Conservation (phyloP, 2,113 vertebrate species). For the Cyanocitta stelleri region DNA sequence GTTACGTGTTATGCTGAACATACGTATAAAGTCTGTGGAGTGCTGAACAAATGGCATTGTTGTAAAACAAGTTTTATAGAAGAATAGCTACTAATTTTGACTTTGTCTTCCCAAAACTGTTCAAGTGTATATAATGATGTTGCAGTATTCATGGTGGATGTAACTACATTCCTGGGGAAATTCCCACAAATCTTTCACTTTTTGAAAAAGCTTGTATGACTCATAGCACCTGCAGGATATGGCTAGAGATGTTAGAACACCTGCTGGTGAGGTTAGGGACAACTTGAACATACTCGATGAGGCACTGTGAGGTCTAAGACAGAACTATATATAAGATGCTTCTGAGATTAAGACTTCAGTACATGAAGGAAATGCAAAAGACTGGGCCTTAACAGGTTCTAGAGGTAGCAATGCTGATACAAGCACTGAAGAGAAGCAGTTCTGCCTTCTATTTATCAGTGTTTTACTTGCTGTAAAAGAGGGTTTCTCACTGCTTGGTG, state of each 20-base stretch:
- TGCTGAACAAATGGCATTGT: neutral
- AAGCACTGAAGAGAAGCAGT: neutral
- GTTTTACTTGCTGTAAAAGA: neutral
- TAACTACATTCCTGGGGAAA: neutral
- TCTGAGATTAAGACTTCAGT: neutral
- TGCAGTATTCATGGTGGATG: neutral
- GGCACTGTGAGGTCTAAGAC: neutral
- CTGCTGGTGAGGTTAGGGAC: neutral
- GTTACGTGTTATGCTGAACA: fast-evolving
- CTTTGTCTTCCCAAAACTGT: neutral
- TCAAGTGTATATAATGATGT: neutral
- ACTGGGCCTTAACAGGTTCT: neutral
- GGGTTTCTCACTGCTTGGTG: neutral
- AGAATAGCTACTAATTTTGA: neutral
- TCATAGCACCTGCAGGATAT: neutral
- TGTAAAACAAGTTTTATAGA: neutral
- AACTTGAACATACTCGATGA: neutral
- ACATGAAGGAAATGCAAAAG: neutral
- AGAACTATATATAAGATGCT: neutral
- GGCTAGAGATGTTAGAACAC: neutral
- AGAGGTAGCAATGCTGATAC: neutral
- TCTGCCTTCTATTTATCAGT: neutral
- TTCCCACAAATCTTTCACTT: neutral
- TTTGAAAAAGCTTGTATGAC: neutral
- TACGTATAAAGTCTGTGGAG: neutral